These are phyloP conservation scores for Astur gentilis DNA, from an alignment of 2,113 vertebrate genomes.

Conservation along the genomic window DNA sequence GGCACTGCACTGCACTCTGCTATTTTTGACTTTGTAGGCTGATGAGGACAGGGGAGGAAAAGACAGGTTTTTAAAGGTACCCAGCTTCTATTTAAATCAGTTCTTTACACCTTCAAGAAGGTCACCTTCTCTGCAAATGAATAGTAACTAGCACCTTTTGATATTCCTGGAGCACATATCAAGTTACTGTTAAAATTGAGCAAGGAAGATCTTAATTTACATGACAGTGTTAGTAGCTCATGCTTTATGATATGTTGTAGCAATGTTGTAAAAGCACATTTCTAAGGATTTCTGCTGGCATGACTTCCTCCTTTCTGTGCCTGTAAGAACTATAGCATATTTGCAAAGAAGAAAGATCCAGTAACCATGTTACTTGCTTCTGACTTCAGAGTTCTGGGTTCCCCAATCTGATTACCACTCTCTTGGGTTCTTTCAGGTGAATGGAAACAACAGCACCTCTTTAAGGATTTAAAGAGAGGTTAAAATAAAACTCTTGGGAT, in stretches of 20 bases:
- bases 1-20: background rate
- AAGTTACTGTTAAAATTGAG: background rate
- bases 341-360: background rate
- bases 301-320: background rate
- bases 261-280: background rate
- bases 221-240: background rate
- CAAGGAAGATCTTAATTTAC: background rate
- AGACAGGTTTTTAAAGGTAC: background rate
- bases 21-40: background rate
- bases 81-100: background rate
- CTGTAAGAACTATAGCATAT: background rate
- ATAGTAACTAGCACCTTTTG: background rate
- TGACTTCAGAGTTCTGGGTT: background rate
- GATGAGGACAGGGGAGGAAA: background rate
- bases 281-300: background rate
- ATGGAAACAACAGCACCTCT: background rate
- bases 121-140: background rate
- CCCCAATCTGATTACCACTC: background rate
- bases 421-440: background rate
- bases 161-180: background rate
- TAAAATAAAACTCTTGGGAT: background rate
- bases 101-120: background rate
- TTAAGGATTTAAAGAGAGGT: background rate
- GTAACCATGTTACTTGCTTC: background rate
- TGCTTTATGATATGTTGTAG: background rate